Conservation (phyloP, 2,113 vertebrate species). For the Cariama cristata region DNA sequence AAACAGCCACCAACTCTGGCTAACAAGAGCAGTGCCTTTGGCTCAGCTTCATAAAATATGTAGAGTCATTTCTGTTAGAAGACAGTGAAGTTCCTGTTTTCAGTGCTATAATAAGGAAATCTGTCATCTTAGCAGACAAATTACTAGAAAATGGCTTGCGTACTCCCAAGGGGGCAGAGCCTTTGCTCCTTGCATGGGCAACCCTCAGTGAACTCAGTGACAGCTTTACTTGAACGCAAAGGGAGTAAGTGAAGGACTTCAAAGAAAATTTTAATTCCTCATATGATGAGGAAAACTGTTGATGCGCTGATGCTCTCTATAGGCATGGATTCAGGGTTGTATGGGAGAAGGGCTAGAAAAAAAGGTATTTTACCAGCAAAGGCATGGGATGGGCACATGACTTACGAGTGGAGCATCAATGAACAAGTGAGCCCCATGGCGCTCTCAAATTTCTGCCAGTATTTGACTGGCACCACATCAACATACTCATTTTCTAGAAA, state of each 20-base stretch:
- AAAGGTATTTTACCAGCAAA: background rate
- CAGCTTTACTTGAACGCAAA: background rate
- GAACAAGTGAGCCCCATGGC: background rate
- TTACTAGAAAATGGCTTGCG: background rate
- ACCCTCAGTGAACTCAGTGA: slow-evolving; percentile 13
- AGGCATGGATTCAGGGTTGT: background rate
- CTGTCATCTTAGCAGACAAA: slow-evolving; percentile 26
- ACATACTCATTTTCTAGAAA: background rate
- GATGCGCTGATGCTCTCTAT: background rate
- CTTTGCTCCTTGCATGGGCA: background rate
- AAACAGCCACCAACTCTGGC: slow-evolving; percentile 41
- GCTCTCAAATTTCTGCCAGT: background rate
- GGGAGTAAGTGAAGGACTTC: background rate
- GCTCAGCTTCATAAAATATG: slow-evolving; percentile 57
- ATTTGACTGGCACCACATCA: background rate
- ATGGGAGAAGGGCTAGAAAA: background rate
- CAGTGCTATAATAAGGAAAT: slow-evolving; percentile 51
- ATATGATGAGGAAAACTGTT: background rate
- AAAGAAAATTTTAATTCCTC: background rate
- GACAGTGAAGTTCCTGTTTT: slow-evolving; percentile 57
- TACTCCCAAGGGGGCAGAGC: background rate
- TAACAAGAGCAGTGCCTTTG: slow-evolving; percentile 54
- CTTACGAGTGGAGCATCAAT: accelerated
- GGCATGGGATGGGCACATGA: background rate
- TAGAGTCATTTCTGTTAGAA: slow-evolving; percentile 50